Conservation (phyloP, 1,140 invertebrate genomes). For the Drosophila repleta region DNA sequence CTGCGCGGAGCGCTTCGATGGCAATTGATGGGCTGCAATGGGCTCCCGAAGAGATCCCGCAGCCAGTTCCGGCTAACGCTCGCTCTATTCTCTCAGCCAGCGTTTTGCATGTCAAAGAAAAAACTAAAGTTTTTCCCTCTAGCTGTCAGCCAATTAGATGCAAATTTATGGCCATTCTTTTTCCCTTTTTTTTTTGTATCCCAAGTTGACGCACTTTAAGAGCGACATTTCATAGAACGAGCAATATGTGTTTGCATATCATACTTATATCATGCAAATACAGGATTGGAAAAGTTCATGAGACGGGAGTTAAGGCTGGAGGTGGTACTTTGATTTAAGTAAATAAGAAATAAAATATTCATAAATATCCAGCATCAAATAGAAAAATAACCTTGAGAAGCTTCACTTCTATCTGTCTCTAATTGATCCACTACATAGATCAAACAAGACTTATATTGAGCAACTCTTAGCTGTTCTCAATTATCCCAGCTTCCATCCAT, state of each 20-base stretch:
- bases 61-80: slow-evolving; percentile 16
- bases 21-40: slow-evolving; percentile 47
- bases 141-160: slow-evolving; percentile 76
- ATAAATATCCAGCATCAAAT: no score
- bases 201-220: not conserved
- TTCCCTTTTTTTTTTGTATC: slow-evolving; percentile 28
- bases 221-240: slow-evolving; percentile 20
- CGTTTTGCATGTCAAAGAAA: slow-evolving; percentile 47
- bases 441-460: not conserved
- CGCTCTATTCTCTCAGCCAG: slow-evolving; percentile 30
- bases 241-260: slow-evolving; percentile 7
- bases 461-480: slow-evolving; percentile 13
- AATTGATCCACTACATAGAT: not conserved
- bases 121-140: slow-evolving; percentile 38
- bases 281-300: no score
- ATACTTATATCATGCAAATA: no score
- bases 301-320: not conserved
- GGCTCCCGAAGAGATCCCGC: not conserved
- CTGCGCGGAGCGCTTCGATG: slow-evolving; percentile 53
- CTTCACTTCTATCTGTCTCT: not conserved
- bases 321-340: no score
- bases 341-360: no score
- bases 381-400: no score
- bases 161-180: slow-evolving; percentile 64
- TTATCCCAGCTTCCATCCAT: not conserved